Evolutionary conservation across 2,888 invertebrate species (phyloP), one percentile per base, ranked within the genome.

Genomic region (Rugalucina vietnamica): DNA sequence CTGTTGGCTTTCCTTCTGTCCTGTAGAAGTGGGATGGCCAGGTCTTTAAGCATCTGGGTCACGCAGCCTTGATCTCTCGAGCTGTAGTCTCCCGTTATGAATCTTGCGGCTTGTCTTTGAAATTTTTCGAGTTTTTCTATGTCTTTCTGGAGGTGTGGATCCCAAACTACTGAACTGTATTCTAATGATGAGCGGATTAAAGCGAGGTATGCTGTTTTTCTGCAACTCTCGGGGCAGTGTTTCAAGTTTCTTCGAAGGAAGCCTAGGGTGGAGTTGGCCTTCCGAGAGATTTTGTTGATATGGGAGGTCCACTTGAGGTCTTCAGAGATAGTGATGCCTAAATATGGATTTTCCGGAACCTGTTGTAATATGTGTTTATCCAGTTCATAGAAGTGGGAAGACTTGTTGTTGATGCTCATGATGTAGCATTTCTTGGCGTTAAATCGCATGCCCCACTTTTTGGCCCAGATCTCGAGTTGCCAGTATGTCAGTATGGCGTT

Each of bases 221-320:
- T 60, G 49, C 78, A 75, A 0, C 36, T 29, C 14, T 70, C 5
- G 24, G 79, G 81, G 39, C 81, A 86, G 50, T 81, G 73, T 18
- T 70, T 71, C 12, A 87, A 54, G 27, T 85, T 85, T 43, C 83
- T 69, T 57, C 71, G 37, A 5, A 80, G 80, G 49, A 85, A 87
- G 32, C 84, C 69, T 50, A 84, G 69, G 12, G 73, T 73, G 10
- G n/a, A 57, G 36, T 49, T 84, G 18, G 80, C 76, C 37, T 72
- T 80, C 29, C 57, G 72, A 2, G 69, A 29, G 29, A 81, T 69
- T 36, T 79, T 84, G 34, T 50, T 74, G 24, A 84, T 84, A 27
- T 84, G 84, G 5, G 65, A 65, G 21, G 24, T 39, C 81, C 76
- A 77, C 32, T 81, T 84, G 0, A 81, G 54, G 49, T 80, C n/a